A percentile compares a stretch with the other conserved stretches of the same genome.
Conservation (phyloP, 2,797 vertebrate genomes). For the Limnodromus scolopaceus region DNA sequence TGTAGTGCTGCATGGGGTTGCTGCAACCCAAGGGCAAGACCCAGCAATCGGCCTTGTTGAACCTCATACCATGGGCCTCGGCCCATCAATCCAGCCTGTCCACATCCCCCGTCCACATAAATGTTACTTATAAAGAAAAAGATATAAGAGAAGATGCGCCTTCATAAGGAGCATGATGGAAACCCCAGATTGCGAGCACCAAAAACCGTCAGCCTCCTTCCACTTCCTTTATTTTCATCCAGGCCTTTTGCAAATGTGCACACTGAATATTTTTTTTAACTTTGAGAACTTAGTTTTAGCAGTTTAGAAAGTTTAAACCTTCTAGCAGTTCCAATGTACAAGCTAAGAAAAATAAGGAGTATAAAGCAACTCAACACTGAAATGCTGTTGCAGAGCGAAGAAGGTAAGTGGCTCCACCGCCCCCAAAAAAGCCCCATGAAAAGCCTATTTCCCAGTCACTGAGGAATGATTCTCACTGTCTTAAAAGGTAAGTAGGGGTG, state of each 20-base stretch:
- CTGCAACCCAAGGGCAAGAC: not conserved
- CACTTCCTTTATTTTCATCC: not conserved
- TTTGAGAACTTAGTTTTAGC: not conserved
- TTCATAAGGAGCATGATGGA: not conserved
- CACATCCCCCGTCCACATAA: not conserved
- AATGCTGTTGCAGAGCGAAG: accelerated
- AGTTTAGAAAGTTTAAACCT: not conserved
- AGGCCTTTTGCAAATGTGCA: not conserved
- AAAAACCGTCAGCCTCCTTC: not conserved
- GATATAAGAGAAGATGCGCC: not conserved
- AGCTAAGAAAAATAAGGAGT: not conserved
- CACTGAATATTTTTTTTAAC: not conserved
- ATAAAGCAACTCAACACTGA: not conserved
- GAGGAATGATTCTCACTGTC: not conserved
- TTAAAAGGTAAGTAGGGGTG: not conserved
- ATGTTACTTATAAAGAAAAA: not conserved
- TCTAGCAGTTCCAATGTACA: not conserved
- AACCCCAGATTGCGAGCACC: accelerated
- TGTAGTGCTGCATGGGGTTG: not conserved
- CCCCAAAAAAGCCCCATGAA: not conserved
- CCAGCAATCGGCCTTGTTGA: not conserved
- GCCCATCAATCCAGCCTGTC: not conserved
- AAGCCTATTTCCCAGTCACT: not conserved
- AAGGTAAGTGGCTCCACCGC: accelerated
- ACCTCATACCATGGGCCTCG: not conserved